Evolutionary conservation across 2,888 invertebrate species (phyloP).

Genomic region (Eilema depressum): DNA sequence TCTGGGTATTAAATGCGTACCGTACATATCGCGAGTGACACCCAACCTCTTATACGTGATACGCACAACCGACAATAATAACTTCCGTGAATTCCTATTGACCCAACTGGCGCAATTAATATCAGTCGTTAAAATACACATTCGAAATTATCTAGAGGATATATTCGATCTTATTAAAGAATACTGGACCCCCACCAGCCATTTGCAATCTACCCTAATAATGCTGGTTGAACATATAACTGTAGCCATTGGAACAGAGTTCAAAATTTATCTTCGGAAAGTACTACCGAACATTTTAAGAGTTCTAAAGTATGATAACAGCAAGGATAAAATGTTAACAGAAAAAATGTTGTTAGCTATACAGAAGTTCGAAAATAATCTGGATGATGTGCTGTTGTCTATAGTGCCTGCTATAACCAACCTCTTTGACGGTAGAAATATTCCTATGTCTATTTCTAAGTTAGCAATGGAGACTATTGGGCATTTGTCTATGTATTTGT

Average conservation of each 20-base stretch:
- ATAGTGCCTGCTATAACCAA: slow-evolving; percentile 97
- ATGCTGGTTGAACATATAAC: slow-evolving; percentile 97
- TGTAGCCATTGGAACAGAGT: slow-evolving; percentile 97
- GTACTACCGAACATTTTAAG: slow-evolving; percentile 97
- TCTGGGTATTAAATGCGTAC: slow-evolving; percentile 97
- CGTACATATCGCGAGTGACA: slow-evolving; percentile 96
- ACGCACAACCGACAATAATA: slow-evolving; percentile 92
- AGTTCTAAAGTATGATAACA: slow-evolving; percentile 96
- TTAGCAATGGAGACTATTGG: slow-evolving; percentile 95
- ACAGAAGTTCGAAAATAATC: slow-evolving; percentile 97
- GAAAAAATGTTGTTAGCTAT: slow-evolving; percentile 94
- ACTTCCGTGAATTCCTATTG: slow-evolving; percentile 96
- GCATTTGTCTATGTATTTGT: slow-evolving; percentile 94
- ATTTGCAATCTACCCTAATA: slow-evolving; percentile 95
- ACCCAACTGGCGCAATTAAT: slow-evolving; percentile 97
- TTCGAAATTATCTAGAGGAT: slow-evolving; percentile 97
- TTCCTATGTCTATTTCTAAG: slow-evolving; percentile 91
- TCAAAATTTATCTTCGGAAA: slow-evolving; percentile 97
- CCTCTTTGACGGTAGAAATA: slow-evolving; percentile 95
- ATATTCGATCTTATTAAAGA: slow-evolving; percentile 97
- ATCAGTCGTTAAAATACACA: slow-evolving; percentile 98
- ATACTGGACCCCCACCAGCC: slow-evolving; percentile 95
- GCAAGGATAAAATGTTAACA: slow-evolving; percentile 93
- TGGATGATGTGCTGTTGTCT: slow-evolving; percentile 98
- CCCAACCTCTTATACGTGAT: slow-evolving; percentile 96